phyloP scores from a whole-genome alignment of 2,113 vertebrate species.

The Mirounga angustirostris region DNA sequence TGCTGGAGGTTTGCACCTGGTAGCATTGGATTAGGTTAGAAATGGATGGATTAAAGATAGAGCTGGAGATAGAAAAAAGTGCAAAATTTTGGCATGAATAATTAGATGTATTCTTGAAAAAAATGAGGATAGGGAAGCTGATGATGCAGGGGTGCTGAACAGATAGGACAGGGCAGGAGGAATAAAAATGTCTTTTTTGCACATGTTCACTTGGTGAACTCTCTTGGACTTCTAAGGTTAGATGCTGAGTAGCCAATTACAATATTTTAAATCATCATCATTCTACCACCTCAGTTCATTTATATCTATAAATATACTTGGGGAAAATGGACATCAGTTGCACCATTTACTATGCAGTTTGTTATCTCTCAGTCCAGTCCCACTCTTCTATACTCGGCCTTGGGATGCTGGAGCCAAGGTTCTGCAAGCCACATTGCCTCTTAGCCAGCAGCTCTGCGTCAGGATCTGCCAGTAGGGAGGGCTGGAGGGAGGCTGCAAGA shows the following conservation, averaged over 20 bases:
- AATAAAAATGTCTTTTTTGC: not conserved
- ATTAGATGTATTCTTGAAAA: not conserved
- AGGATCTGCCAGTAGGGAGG: not conserved
- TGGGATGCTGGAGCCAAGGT: not conserved
- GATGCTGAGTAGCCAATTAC: not conserved
- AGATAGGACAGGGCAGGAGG: not conserved
- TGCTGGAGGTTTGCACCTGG: not conserved
- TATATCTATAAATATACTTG: not conserved
- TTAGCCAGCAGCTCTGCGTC: not conserved
- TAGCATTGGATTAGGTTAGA: not conserved
- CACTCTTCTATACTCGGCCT: not conserved
- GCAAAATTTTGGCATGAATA: not conserved
- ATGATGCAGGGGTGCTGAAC: not conserved
- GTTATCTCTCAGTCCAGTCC: not conserved
- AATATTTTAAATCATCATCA: not conserved
- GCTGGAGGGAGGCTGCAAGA: not conserved
- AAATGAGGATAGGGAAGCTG: not conserved
- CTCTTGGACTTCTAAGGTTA: not conserved
- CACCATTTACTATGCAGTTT: not conserved
- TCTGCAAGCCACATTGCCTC: not conserved
- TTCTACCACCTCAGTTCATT: not conserved
- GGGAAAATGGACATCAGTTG: not conserved
- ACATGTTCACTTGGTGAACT: not conserved
- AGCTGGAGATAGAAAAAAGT: not conserved
- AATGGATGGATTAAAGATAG: not conserved